phyloP scores from a whole-genome alignment of 2,888 invertebrate species.

The Synanthedon vespiformis region DNA sequence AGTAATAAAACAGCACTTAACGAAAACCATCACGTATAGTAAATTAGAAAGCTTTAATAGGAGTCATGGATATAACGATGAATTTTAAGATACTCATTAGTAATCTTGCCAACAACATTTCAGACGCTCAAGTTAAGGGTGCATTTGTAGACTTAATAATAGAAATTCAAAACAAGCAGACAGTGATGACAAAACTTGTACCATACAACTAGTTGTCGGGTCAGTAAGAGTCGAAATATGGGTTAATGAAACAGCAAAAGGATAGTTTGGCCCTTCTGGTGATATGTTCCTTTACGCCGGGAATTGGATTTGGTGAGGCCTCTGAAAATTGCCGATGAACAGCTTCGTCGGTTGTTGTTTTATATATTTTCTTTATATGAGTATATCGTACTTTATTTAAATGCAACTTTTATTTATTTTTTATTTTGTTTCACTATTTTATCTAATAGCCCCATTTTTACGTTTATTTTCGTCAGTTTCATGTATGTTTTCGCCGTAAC shows the following conservation, averaged over 20 bases:
- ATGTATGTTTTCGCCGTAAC: too few relatives aligned
- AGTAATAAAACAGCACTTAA: neutral
- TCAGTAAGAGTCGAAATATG: slow-evolving; percentile 9
- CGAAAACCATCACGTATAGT: neutral
- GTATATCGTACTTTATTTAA: too few relatives aligned
- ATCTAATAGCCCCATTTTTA: too few relatives aligned
- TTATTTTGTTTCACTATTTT: too few relatives aligned
- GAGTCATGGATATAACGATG: neutral
- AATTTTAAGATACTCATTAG: neutral
- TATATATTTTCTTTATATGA: too few relatives aligned
- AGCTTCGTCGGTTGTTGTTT: neutral
- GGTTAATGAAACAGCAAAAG: slow-evolving; percentile 12
- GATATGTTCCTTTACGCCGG: neutral
- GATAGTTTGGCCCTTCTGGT: slow-evolving; percentile 6
- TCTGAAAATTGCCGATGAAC: neutral
- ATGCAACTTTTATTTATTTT: too few relatives aligned
- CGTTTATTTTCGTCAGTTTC: too few relatives aligned
- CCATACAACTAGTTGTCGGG: slow-evolving; percentile 2
- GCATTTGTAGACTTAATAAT: neutral
- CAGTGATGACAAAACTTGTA: neutral
- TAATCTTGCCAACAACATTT: neutral
- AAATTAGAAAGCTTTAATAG: neutral
- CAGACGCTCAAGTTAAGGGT: neutral
- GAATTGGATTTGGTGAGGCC: slow-evolving; percentile 1
- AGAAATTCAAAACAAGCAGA: neutral